phyloP scores from a whole-genome alignment of 2,113 vertebrate species.

The Tychaedon coryphoeus region DNA sequence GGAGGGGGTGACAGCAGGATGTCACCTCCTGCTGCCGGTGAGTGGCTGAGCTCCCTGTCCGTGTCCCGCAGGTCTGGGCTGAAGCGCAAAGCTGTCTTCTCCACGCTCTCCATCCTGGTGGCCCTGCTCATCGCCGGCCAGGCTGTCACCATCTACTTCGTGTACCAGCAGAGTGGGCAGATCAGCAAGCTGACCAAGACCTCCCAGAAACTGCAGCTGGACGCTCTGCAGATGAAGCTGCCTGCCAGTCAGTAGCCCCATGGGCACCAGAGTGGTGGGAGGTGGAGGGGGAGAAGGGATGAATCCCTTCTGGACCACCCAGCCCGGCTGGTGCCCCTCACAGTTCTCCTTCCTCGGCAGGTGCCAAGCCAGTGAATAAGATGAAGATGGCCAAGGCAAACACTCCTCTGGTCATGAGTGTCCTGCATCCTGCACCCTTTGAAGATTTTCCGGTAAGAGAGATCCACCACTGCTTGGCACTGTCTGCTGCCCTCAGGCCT shows the following conservation, averaged over 20 bases:
- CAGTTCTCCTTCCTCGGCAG: neutral
- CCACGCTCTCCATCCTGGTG: constrained; percentile 81
- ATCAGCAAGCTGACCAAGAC: constrained; percentile 79
- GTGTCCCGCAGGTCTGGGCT: constrained; percentile 28
- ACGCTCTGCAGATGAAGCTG: constrained; percentile 71
- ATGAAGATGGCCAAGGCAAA: constrained; percentile 69
- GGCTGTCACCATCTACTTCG: constrained; percentile 84
- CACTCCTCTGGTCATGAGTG: constrained; percentile 66
- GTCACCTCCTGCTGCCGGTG: fast-evolving
- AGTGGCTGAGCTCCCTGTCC: neutral
- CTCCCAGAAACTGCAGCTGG: constrained; percentile 74
- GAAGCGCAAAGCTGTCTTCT: constrained; percentile 69
- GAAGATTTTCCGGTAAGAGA: neutral
- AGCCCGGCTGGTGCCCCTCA: fast-evolving
- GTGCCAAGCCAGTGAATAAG: constrained; percentile 16
- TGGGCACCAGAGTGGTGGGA: fast-evolving
- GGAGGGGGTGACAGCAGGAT: neutral
- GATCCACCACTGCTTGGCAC: fast-evolving
- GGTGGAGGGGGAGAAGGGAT: neutral
- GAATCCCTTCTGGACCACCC: neutral
- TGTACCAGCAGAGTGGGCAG: constrained; percentile 81
- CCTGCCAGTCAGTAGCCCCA: constrained; percentile 67
- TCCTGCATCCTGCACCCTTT: neutral
- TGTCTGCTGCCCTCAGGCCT: neutral
- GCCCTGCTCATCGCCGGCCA: constrained; percentile 87